Base-by-base conservation (phyloP, 2,113 vertebrate species). In the Empidonax alnorum region DNA sequence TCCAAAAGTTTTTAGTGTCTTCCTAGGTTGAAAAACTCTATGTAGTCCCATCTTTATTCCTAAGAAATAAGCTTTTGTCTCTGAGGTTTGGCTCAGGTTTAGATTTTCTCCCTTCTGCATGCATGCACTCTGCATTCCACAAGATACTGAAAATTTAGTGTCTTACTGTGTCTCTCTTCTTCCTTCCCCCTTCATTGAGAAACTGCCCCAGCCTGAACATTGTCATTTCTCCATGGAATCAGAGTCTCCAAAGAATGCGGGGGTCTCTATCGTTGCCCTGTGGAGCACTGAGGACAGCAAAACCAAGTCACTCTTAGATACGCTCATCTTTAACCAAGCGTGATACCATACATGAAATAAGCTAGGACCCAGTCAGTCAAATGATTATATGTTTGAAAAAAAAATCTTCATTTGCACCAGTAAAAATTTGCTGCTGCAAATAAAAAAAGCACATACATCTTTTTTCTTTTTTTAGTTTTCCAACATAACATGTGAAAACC, bases 141-240 rank as follows among this genome's bases (percentile, higher is more conserved):
- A 80, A 83, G 67, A 84, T 77, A 69, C 22, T 31, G 31, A 16
- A 61, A 86, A 84, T 77, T 69, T 62, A 3, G 37, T 58, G 24
- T 77, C 76, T 69, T 84, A 28, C 59, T 92, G 41, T 37, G 37
- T 84, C 41, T 92, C 24, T 86, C 65, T 55, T 89, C 23, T 94
- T 91, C 37, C 50, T 91, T 74, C 41, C n/a, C 8, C 6, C 9
- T 84, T 39, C 37, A 20, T 1, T 83, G 19, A 73, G 72, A 86
- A 89, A 25, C 17, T 72, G 61, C 17, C 20, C 18, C 31, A 62
- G n/a, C 6, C 27, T 61, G 67, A 86, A 25, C 2, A 1, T 7
- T 52, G 12, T 76, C 16, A 44, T 17, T 74, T 90, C 35, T 87
- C 39, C 50, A 73, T 25, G 9, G 35, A 22, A 59, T 23, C 49